Base-by-base conservation (phyloP, 1,140 invertebrate genomes). In the Hormaphis cornu region DNA sequence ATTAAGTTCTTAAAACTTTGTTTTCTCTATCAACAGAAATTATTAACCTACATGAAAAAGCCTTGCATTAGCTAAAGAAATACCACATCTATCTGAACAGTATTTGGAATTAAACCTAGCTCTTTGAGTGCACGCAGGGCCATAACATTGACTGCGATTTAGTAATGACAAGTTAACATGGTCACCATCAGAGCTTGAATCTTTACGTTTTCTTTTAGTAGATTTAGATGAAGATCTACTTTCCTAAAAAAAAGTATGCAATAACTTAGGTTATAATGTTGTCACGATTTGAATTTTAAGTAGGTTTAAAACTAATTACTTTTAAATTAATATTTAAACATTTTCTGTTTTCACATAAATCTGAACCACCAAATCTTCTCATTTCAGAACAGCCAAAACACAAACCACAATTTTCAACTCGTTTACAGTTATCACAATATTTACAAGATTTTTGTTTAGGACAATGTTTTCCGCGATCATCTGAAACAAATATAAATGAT, bases 51-150 rank as follows among this genome's bases (percentile, higher is more conserved):
- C 87, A 79, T 91, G 88, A 74, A 89, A 91, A 73, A 93, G 91
- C 72, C 90, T 81, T 69, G 85, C 89, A 1, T 89, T 92, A 1
- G 96, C 95, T 3, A 98, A 79, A 76, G 89, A 89, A 72, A 95
- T 83, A 1, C 97, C 97, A 79, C 97, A 99, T 69, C 89, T 85
- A 73, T 96, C 87, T 12, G 89, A 93, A 76, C 97, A 99, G 76
- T 98, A 99, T 80, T 98, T 98, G 54, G 93, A 96, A 14, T 87
- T 87, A 28, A 82, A 82, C 9, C 88, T 80, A 0, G 94, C 90
- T 69, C 86, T 84, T 70, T 87, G 84, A 0, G 81, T 83, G 78
- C 96, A 99, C 16, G 86, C 84, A 3, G 93, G 94, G 0, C 95
- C 95, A 76, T 90, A 91, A 78, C 96, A 99, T 73, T 99, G 96